These are phyloP conservation scores for Cyclopterus lumpus DNA, from an alignment of 2,797 vertebrate species.

Conservation along the genomic window DNA sequence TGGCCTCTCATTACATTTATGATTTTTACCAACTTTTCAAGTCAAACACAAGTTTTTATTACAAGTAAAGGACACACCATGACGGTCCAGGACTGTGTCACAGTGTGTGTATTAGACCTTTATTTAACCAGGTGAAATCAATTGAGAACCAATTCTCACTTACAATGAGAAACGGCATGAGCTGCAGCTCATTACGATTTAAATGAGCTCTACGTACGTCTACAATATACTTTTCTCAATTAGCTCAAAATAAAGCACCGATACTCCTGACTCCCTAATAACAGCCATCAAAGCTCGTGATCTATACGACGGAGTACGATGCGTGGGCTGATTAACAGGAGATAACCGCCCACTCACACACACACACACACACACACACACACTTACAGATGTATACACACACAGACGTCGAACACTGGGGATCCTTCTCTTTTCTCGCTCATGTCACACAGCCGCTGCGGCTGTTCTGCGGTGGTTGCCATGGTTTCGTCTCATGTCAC, in stretches of 20 bases:
- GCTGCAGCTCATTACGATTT: accelerated
- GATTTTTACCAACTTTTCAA: background rate
- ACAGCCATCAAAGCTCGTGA: conserved; percentile 48
- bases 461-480: conserved; percentile 61
- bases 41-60: background rate
- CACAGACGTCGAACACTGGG: conserved; percentile 23
- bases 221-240: background rate
- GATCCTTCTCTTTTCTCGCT: conserved; percentile 29
- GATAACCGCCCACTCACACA: background rate
- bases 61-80: background rate
- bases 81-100: background rate
- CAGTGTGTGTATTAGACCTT: too few species aligned
- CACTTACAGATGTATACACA: conserved; percentile 15
- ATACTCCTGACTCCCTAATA: conserved; percentile 17
- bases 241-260: background rate
- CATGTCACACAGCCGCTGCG: conserved; percentile 37
- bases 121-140: too few species aligned
- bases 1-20: background rate
- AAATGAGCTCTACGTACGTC: background rate
- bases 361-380: conserved; percentile 12
- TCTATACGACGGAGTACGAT: conserved; percentile 13
- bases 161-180: too few species aligned
- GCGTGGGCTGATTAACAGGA: conserved; percentile 37
- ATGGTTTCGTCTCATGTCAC: conserved; percentile 67
- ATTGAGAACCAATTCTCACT: too few species aligned